Conservation (phyloP, 2,888 invertebrate genomes). For the Acanthosoma haemorrhoidale region DNA sequence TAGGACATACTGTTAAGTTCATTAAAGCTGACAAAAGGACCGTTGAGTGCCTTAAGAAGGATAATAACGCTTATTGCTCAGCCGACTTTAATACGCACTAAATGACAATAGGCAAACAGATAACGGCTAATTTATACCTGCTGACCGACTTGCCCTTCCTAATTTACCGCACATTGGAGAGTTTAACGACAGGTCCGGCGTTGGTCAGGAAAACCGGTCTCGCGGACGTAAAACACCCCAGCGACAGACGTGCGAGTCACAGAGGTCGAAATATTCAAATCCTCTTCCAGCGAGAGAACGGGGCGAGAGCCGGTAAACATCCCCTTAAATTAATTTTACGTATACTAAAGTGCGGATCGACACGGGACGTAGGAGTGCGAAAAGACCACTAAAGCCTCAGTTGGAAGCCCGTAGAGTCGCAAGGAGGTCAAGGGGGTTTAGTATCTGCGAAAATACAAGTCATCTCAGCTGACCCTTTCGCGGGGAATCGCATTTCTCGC, state of each 20-base stretch:
- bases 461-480: conserved; percentile 18
- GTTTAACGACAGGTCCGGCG: too few relatives aligned
- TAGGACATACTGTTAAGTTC: too few relatives aligned
- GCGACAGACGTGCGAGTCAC: too few relatives aligned
- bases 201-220: background rate
- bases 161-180: background rate
- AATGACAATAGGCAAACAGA: background rate
- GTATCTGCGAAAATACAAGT: conserved; percentile 15
- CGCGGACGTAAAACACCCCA: too few relatives aligned
- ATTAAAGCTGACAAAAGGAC: background rate
- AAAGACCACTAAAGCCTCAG: background rate
- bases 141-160: background rate
- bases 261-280: background rate
- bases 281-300: background rate
- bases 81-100: background rate
- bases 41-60: background rate
- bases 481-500: too few relatives aligned
- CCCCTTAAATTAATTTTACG: background rate
- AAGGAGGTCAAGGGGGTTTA: conserved; percentile 24
- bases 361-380: conserved; percentile 7
- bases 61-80: background rate
- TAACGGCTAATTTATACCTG: background rate
- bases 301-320: background rate
- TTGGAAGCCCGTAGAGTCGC: background rate
- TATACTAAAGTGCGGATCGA: too few relatives aligned